Percentiles rank a stretch among this genome's conserved stretches.
Evolutionary conservation across 37 sponge, comb jelly and placozoan genomes (phyloP).

Genomic region (Eunapius fragilis): DNA sequence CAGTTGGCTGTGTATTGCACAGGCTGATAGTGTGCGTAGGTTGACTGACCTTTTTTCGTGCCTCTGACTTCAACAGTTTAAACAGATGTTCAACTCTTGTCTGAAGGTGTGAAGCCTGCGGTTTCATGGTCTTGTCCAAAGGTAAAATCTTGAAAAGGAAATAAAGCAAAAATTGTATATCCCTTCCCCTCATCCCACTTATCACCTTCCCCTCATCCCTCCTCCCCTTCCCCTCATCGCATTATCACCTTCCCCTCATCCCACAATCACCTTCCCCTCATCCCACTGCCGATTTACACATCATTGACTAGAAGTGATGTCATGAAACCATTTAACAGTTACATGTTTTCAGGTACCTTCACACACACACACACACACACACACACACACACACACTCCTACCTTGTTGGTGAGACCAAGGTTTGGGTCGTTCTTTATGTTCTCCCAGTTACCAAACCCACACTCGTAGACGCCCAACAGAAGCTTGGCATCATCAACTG

Average conservation of each 20-base stretch:
- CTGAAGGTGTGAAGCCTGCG: constrained; percentile 88
- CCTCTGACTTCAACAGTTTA: constrained; percentile 71
- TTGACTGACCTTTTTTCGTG: constrained; percentile 16
- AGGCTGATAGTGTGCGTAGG: neutral
- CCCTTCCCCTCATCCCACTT: neutral
- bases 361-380: constrained; percentile 27
- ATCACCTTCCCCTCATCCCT: neutral
- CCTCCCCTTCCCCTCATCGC: neutral
- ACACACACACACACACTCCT: constrained; percentile 19
- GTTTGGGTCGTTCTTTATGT: constrained; percentile 72
- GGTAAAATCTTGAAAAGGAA: constrained; percentile 73
- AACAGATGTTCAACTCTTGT: constrained; percentile 93
- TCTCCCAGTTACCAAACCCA: constrained; percentile 97
- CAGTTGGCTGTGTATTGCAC: neutral
- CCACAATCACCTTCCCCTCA: no score
- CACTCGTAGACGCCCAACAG: constrained; percentile 91
- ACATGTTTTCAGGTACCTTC: neutral
- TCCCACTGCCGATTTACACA: no score
- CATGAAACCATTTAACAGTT: neutral
- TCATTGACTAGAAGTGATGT: neutral
- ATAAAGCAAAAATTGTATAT: neutral
- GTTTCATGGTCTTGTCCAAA: constrained; percentile 68
- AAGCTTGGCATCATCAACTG: constrained; percentile 90
- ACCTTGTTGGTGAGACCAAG: constrained; percentile 80
- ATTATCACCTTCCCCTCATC: neutral